phyloP scores from a whole-genome alignment of 2,797 vertebrate species.

The Girardinus metallicus region DNA sequence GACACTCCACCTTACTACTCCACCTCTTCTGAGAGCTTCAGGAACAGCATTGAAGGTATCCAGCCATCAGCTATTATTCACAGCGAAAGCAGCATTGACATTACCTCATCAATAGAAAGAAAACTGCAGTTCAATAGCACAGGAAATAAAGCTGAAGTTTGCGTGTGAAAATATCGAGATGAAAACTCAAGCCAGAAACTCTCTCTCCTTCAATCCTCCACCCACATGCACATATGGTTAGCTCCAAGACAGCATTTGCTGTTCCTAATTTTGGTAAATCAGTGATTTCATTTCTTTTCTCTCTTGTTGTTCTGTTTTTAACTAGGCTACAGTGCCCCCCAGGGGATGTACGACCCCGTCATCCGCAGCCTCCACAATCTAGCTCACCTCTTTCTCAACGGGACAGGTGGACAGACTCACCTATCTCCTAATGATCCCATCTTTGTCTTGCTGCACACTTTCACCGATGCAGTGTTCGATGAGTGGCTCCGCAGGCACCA shows the following conservation, averaged over 20 bases:
- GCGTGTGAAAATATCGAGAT: slow-evolving; percentile 25
- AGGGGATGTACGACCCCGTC: slow-evolving; percentile 89
- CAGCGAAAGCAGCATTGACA: slow-evolving; percentile 2
- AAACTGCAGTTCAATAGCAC: slow-evolving; percentile 21
- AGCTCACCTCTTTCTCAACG: slow-evolving; percentile 96
- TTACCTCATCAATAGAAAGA: neutral
- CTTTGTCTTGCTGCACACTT: slow-evolving; percentile 94
- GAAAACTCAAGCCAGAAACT: slow-evolving; percentile 39
- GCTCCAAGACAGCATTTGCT: slow-evolving; percentile 53
- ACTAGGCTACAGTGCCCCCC: slow-evolving; percentile 93
- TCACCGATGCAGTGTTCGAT: slow-evolving; percentile 95
- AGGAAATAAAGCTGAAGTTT: slow-evolving; percentile 23
- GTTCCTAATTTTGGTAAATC: slow-evolving; percentile 50
- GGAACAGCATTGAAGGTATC: slow-evolving; percentile 94
- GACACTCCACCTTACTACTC: slow-evolving; percentile 97
- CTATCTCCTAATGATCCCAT: slow-evolving; percentile 97
- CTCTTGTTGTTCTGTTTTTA: neutral
- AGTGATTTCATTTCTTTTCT: slow-evolving; percentile 24
- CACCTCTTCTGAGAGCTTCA: slow-evolving; percentile 94
- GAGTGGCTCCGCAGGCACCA: slow-evolving; percentile 92
- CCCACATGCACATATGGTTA: slow-evolving; percentile 58
- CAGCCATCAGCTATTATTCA: neutral
- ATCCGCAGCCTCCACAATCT: slow-evolving; percentile 95
- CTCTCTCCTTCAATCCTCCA: slow-evolving; percentile 37
- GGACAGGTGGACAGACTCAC: slow-evolving; percentile 95